Base-by-base conservation (phyloP, 2,113 vertebrate species). In the Chinchilla lanigera region DNA sequence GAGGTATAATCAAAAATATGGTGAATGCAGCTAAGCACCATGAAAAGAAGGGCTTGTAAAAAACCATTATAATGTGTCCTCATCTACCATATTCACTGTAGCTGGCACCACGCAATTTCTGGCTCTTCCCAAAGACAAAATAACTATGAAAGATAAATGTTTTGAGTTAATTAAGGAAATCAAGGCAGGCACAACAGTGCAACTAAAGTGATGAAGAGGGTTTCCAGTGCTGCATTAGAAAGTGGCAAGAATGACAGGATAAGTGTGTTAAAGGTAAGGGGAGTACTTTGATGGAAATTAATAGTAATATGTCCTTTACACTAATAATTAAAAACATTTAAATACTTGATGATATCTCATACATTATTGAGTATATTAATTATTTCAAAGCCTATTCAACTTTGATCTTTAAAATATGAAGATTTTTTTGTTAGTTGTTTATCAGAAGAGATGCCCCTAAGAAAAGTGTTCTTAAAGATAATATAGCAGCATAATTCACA, bases 361-460 rank as follows among this genome's bases (percentile, higher is more conserved):
- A 20, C 3, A 17, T 19, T 71, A 71, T 0, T 73, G 50, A 85
- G 65, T 47, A 82, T 52, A 87, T 52, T 26, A 94, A 75, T 50
- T 26, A 95, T 61, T 90, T 93, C 50, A 95, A 92, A 95, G 82
- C 11, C 38, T 30, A 80, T 22, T 84, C 80, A 75, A 30, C 38
- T 78, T 22, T 22, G 9, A 58, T 71, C 73, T 94, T 11, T 52
- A 61, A 75, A 30, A 61, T 20, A 60, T 20, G 56, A 84, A 41
- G 6, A 86, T 44, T 47, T 44, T 44, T 58, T 67, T 17, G 50
- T 84, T 82, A 54, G 73, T 4, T 91, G 28, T 83, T 93, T 73
- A 65, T 67, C 28, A 87, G n/a, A 84, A 95, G 12, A 90, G 41
- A 90, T 17, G 7, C 2, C 33, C 28, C 92, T 95, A 54, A 94